phyloP scores from a whole-genome alignment of 2,888 invertebrate genomes.

The Itoplectis maculator region DNA sequence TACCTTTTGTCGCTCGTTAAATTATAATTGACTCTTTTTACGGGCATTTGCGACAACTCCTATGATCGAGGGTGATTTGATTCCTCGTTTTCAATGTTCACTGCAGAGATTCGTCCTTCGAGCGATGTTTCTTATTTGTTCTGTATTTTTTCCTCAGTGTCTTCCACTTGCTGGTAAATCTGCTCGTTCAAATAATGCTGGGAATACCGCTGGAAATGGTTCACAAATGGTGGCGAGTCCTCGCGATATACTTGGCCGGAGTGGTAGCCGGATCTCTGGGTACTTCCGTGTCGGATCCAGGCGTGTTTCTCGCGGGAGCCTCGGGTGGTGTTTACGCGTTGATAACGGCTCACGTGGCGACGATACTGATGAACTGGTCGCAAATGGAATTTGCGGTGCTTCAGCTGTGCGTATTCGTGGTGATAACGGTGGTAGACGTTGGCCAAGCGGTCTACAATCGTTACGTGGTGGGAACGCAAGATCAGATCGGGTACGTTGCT shows the following conservation, averaged over 20 bases:
- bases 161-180: constrained; percentile 95
- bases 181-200: constrained; percentile 95
- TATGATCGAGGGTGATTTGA: neutral
- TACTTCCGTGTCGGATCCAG: constrained; percentile 92
- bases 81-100: too few species aligned
- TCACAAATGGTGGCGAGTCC: constrained; percentile 97
- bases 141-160: constrained; percentile 85
- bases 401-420: constrained; percentile 92
- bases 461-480: constrained; percentile 89
- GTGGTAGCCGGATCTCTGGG: constrained; percentile 94
- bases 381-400: constrained; percentile 98
- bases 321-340: constrained; percentile 98
- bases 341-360: constrained; percentile 96
- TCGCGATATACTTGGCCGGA: constrained; percentile 93
- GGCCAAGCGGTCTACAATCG: constrained; percentile 96
- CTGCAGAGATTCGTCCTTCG: neutral
- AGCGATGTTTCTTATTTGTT: neutral
- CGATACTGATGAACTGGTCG: constrained; percentile 97
- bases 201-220: constrained; percentile 98
- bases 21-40: constrained; percentile 44
- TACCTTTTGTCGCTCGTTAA: constrained; percentile 38
- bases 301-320: constrained; percentile 94
- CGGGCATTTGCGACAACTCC: neutral
- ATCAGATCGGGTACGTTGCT: constrained; percentile 96
- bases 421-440: constrained; percentile 93